These are phyloP conservation scores for Junonia oenone DNA, from an alignment of 2,888 invertebrate genomes.

Conservation along the genomic window DNA sequence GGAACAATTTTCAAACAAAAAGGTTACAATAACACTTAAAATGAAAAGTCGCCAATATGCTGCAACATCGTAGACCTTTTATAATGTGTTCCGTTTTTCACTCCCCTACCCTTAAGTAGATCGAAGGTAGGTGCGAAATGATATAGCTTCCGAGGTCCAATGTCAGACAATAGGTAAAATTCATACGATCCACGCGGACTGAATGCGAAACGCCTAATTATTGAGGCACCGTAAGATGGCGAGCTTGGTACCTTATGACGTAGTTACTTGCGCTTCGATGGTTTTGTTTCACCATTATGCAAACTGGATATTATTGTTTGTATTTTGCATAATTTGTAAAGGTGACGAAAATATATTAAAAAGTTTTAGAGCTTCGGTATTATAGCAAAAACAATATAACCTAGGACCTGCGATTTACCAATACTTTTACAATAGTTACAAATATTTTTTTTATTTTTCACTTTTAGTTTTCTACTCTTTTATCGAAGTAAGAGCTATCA, in stretches of 20 bases:
- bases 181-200: conserved; percentile 63
- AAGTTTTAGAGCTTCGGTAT: no score
- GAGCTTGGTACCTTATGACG: conserved; percentile 25
- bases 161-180: conserved; percentile 79
- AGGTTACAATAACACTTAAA: not conserved
- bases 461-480: no score
- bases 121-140: conserved; percentile 67
- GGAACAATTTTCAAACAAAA: not conserved
- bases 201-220: conserved; percentile 77
- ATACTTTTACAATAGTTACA: no score
- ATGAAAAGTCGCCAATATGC: conserved; percentile 4
- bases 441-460: no score
- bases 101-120: conserved; percentile 33
- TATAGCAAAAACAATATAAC: no score
- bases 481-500: no score
- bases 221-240: conserved; percentile 61
- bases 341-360: not conserved
- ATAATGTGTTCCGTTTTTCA: conserved; percentile 29
- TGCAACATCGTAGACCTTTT: conserved; percentile 14
- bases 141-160: conserved; percentile 76
- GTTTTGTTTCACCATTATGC: conserved; percentile 43
- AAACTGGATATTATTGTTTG: conserved; percentile 23
- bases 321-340: not conserved
- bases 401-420: no score
- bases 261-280: conserved; percentile 42